Evolutionary conservation across 2,797 vertebrate species (phyloP).

Genomic region (Hephaestus fuliginosus): DNA sequence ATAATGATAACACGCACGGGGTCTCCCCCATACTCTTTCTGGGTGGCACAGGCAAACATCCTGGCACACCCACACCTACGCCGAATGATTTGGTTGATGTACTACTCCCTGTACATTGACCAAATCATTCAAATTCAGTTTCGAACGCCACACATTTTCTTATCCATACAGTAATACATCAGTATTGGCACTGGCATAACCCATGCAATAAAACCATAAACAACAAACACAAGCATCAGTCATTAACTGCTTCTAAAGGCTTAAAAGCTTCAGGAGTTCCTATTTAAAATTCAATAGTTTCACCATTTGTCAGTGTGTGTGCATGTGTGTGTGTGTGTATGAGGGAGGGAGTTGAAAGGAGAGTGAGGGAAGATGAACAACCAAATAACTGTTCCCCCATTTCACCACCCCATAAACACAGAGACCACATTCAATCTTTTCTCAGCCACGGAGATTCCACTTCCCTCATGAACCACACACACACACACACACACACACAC

Average conservation of each 20-base stretch:
- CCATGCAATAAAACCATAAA: too few species aligned
- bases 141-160: too few species aligned
- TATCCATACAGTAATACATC: too few species aligned
- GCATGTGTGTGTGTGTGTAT: neutral
- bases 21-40: too few species aligned
- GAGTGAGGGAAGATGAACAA: neutral
- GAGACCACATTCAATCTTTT: slow-evolving; percentile 15
- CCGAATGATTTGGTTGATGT: too few species aligned
- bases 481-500: slow-evolving; percentile 11
- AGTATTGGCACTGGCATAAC: too few species aligned
- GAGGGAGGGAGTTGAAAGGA: neutral
- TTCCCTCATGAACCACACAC: neutral
- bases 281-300: slow-evolving; percentile 1
- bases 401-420: neutral
- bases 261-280: neutral
- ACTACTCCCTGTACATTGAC: too few species aligned
- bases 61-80: too few species aligned
- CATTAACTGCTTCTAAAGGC: neutral
- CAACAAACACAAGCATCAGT: neutral
- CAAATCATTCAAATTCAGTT: too few species aligned
- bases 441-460: slow-evolving; percentile 9
- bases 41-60: too few species aligned
- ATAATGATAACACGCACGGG: too few species aligned
- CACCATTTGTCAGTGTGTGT: neutral
- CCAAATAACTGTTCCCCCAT: neutral